Percentiles rank a stretch among this genome's conserved stretches.
Conservation (phyloP, 92 coral and sea anemone genomes). For the Palythoa heliodiscus region DNA sequence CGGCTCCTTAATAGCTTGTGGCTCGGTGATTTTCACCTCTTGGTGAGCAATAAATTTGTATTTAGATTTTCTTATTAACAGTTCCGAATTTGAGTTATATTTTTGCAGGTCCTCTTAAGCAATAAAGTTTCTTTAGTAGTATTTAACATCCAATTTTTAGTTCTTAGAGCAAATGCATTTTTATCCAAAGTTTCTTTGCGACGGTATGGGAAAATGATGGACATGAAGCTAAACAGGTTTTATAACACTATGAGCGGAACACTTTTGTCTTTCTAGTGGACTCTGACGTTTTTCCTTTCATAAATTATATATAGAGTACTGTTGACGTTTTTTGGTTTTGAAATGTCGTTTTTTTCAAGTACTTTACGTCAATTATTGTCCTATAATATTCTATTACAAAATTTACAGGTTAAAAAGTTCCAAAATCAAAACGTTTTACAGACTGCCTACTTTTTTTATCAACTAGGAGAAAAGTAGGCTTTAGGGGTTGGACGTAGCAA, state of each 20-base stretch:
- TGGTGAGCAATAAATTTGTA: not conserved
- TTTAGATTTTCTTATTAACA: not conserved
- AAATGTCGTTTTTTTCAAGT: not conserved
- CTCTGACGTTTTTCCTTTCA: conserved; percentile 2
- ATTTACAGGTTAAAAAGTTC: not conserved
- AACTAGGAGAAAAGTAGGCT: no score
- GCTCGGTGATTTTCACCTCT: not conserved
- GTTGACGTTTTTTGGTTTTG: conserved; percentile 2
- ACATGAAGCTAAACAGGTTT: not conserved
- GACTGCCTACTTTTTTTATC: no score
- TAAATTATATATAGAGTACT: not conserved
- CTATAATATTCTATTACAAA: not conserved
- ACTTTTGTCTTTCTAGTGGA: not conserved
- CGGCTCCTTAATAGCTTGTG: not conserved
- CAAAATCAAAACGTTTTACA: no score
- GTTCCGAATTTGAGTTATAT: not conserved
- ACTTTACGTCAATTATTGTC: not conserved
- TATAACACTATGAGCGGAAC: not conserved
- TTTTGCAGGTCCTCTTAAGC: not conserved
- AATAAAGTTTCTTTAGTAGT: not conserved
- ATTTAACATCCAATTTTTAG: not conserved
- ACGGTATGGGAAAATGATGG: not conserved
- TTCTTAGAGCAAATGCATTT: not conserved
- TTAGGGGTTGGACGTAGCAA: no score
- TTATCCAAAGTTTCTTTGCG: not conserved